phyloP scores from a whole-genome alignment of 2,888 invertebrate species.

The Autographa gamma region DNA sequence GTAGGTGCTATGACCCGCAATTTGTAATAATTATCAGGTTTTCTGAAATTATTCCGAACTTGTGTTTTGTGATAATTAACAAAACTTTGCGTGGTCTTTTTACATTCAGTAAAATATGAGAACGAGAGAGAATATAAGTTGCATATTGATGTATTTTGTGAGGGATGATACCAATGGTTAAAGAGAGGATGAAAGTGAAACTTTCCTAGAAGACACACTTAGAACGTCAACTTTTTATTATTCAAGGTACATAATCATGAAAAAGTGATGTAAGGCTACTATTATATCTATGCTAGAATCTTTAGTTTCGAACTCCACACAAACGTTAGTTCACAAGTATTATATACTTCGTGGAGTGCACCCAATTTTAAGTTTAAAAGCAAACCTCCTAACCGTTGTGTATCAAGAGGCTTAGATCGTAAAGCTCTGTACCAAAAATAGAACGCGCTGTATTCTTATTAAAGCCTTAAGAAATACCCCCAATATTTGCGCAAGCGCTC shows the following conservation, averaged over 20 bases:
- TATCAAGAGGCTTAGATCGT: constrained; percentile 2
- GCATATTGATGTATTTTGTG: too few relatives aligned
- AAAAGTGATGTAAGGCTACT: too few relatives aligned
- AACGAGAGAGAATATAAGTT: too few relatives aligned
- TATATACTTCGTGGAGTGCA: background rate
- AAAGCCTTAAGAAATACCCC: background rate
- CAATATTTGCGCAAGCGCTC: constrained; percentile 3
- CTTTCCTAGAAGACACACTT: too few relatives aligned
- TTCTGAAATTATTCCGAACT: background rate
- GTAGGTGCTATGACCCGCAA: constrained; percentile 34
- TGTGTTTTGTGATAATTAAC: background rate
- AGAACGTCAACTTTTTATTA: too few relatives aligned
- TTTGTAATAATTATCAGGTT: constrained; percentile 39
- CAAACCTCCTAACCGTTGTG: background rate
- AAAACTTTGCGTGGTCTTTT: background rate
- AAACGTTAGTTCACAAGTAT: background rate
- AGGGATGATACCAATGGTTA: too few relatives aligned
- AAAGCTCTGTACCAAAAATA: constrained; percentile 5
- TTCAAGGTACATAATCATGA: too few relatives aligned
- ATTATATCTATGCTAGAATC: too few relatives aligned
- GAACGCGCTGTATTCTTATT: constrained; percentile 6
- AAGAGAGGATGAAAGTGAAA: too few relatives aligned
- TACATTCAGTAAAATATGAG: background rate
- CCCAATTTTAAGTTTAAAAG: background rate
- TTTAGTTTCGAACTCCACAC: background rate